Evolutionary conservation across 2,888 invertebrate genomes (phyloP), one percentile per base, ranked within the genome.

Genomic region (Aelia acuminata): DNA sequence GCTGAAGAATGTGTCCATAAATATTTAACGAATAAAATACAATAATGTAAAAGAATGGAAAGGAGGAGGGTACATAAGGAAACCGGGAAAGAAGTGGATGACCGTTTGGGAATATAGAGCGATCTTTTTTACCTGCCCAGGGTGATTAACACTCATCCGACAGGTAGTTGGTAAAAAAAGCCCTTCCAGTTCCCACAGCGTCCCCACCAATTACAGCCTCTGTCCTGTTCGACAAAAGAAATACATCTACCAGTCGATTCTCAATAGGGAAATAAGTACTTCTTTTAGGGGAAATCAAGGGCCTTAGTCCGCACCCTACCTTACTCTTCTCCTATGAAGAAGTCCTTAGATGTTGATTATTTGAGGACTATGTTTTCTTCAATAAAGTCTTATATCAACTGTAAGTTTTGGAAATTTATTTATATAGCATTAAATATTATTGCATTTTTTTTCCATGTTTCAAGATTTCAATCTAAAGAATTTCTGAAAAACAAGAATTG

Each of bases 71-170:
- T 18, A 35, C 70, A 75, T 35, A 75, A 31, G 70, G 70, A 35
- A 75, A 75, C 20, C 18, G 5, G 4, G 35, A 35, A 75, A 75
- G 70, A 75, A 75, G n/a, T 35, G 18, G 31, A 75, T 31, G 70
- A 75, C 39, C 39, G 35, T 75, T 75, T 75, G 39, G 70, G 70
- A 75, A 75, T 75, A 75, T 75, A 75, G 70, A 75, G 70, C 70
- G 70, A 35, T 39, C 70, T 75, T 75, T 75, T 75, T 75, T 75
- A 75, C 70, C 20, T 31, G 39, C 0, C 10, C 70, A 75, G 70
- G 70, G 70, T 75, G 70, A 75, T 75, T 75, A 75, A 75, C 70
- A 75, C 70, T 75, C 70, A 31, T 75, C 70, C 39, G 39, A 75
- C 70, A 75, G 70, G 70, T 75, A 31, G 39, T 5, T 31, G 39